Evolutionary conservation across 2,888 invertebrate genomes (phyloP).

Genomic region (Hedychridium roseum): DNA sequence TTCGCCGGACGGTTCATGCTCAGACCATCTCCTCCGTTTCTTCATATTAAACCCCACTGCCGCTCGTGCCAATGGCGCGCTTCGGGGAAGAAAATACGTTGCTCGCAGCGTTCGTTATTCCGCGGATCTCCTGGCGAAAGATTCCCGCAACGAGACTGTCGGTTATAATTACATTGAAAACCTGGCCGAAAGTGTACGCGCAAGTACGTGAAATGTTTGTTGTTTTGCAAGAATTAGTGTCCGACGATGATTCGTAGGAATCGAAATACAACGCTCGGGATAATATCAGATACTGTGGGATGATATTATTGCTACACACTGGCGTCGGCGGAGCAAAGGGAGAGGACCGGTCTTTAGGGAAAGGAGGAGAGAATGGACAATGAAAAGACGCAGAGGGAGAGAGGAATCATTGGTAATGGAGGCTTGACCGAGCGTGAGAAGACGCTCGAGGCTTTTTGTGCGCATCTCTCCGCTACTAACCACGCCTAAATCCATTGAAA

Average conservation of each 20-base stretch:
- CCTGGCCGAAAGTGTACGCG: neutral
- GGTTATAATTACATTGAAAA: neutral
- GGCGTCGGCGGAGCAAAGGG: slow-evolving; percentile 6
- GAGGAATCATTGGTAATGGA: slow-evolving; percentile 22
- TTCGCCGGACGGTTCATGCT: slow-evolving; percentile 7
- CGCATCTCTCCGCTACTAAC: slow-evolving; percentile 1
- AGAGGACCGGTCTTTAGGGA: neutral
- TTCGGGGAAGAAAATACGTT: too few species aligned
- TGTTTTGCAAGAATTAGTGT: too few species aligned
- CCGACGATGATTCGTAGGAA: too few species aligned
- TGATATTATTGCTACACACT: too few species aligned
- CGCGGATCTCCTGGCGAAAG: neutral
- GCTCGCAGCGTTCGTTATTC: too few species aligned
- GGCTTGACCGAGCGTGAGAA: slow-evolving; percentile 41
- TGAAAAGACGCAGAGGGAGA: slow-evolving; percentile 2
- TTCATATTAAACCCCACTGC: too few species aligned
- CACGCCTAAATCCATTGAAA: slow-evolving; percentile 23
- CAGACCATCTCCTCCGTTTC: slow-evolving; percentile 8
- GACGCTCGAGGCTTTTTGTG: slow-evolving; percentile 27
- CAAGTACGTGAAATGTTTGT: too few species aligned
- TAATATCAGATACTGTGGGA: too few species aligned
- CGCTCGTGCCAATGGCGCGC: too few species aligned
- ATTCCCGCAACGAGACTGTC: neutral
- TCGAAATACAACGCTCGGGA: too few species aligned
- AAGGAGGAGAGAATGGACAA: neutral